Conservation (phyloP, 2,888 invertebrate species). For the Pandemis cinnamomeana region DNA sequence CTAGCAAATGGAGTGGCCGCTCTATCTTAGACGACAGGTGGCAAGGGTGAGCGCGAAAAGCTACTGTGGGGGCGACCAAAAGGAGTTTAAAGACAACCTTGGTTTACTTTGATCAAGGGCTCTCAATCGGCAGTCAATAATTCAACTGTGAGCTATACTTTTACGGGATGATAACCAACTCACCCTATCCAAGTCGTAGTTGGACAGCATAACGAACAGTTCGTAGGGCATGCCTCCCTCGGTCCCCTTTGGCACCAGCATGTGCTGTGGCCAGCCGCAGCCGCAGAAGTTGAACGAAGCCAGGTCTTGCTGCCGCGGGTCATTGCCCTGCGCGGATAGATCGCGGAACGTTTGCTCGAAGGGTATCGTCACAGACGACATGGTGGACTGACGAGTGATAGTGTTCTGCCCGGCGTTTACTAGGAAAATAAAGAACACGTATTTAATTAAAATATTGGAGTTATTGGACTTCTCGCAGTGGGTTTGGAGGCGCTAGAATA, state of each 20-base stretch:
- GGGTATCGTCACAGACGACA: constrained; percentile 84
- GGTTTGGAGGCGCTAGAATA: too few relatives aligned
- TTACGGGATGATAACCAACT: constrained; percentile 44
- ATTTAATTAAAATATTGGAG: not conserved
- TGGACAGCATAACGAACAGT: constrained; percentile 79
- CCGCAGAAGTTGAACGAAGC: constrained; percentile 85
- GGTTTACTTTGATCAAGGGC: too few relatives aligned
- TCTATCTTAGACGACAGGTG: too few relatives aligned
- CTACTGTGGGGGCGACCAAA: too few relatives aligned
- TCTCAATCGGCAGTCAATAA: too few relatives aligned
- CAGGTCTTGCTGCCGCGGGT: constrained; percentile 55
- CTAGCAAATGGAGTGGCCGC: too few relatives aligned
- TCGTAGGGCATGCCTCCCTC: constrained; percentile 69
- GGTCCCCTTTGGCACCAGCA: constrained; percentile 83
- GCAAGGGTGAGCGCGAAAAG: too few relatives aligned
- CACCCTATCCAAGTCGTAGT: constrained; percentile 77
- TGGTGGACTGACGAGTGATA: constrained; percentile 84
- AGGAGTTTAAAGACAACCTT: too few relatives aligned
- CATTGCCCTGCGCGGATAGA: constrained; percentile 63
- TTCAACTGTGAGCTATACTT: too few relatives aligned
- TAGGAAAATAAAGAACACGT: constrained; percentile 52
- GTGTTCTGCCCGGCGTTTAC: constrained; percentile 84
- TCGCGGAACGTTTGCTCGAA: constrained; percentile 85
- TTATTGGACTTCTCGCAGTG: too few relatives aligned
- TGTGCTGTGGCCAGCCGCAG: constrained; percentile 86